Conservation (phyloP, 2,888 invertebrate genomes). For the Tiliacea aurago region DNA sequence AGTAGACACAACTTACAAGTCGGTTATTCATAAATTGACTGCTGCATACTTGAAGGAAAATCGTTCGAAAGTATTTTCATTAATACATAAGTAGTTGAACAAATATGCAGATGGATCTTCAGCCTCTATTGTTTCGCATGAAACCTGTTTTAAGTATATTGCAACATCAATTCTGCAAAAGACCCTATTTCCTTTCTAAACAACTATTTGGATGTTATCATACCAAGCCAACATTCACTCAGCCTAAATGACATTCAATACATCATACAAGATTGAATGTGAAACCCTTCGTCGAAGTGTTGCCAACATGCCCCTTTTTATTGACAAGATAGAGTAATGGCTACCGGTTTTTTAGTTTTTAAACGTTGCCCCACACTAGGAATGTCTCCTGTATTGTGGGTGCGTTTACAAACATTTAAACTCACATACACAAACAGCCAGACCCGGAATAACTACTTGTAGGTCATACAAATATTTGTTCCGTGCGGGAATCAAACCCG, state of each 20-base stretch:
- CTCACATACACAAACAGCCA: too few species aligned
- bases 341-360: too few species aligned
- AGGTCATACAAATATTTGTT: too few species aligned
- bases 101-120: too few species aligned
- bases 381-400: too few species aligned
- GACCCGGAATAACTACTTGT: too few species aligned
- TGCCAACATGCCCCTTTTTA: background rate
- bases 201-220: background rate
- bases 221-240: background rate
- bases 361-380: too few species aligned
- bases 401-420: too few species aligned
- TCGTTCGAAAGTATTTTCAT: background rate
- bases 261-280: conserved; percentile 12
- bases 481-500: too few species aligned
- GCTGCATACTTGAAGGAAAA: background rate
- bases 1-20: too few species aligned
- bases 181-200: background rate
- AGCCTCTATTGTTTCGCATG: background rate
- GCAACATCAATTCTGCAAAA: background rate
- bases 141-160: background rate
- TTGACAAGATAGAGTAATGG: too few species aligned
- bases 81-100: too few species aligned
- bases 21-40: conserved; percentile 2
- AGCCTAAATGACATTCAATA: conserved; percentile 1
- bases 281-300: background rate